Conservation (phyloP, 2,797 vertebrate species). For the Galago senegalensis region DNA sequence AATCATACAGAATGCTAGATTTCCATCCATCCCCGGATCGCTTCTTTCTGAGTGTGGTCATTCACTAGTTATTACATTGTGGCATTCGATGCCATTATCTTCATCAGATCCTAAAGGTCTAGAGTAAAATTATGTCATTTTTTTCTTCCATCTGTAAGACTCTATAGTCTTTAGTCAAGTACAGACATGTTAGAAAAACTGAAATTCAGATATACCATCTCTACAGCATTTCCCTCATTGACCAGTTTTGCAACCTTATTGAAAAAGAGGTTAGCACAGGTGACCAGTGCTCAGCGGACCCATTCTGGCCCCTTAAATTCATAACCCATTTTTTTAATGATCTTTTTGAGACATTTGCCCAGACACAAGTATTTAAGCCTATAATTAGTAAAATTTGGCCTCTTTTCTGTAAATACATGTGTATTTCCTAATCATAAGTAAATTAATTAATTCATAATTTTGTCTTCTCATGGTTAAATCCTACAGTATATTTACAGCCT, state of each 20-base stretch:
- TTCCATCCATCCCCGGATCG: not conserved
- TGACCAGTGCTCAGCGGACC: not conserved
- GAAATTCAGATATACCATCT: not conserved
- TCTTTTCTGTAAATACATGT: slow-evolving; percentile 30
- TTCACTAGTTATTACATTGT: not conserved
- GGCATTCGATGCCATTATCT: not conserved
- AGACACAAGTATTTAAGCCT: slow-evolving; percentile 38
- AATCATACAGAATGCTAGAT: not conserved
- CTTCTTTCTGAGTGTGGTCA: not conserved
- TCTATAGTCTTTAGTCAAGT: not conserved
- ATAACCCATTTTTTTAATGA: slow-evolving; percentile 40
- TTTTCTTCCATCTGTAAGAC: not conserved
- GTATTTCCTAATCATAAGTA: not conserved
- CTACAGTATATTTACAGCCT: not conserved
- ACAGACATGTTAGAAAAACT: not conserved
- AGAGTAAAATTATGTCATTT: not conserved
- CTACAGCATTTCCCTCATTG: not conserved
- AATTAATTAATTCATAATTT: slow-evolving; percentile 50
- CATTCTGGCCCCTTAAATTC: not conserved
- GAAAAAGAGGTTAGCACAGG: slow-evolving; percentile 39
- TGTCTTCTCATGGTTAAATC: not conserved
- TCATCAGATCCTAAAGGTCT: not conserved
- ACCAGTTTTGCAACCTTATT: not conserved
- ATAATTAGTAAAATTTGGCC: slow-evolving; percentile 5
- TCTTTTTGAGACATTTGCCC: not conserved